Evolutionary conservation across 2,113 vertebrate genomes (phyloP), one percentile per base, ranked within the genome.

Genomic region (Anguilla rostrata): DNA sequence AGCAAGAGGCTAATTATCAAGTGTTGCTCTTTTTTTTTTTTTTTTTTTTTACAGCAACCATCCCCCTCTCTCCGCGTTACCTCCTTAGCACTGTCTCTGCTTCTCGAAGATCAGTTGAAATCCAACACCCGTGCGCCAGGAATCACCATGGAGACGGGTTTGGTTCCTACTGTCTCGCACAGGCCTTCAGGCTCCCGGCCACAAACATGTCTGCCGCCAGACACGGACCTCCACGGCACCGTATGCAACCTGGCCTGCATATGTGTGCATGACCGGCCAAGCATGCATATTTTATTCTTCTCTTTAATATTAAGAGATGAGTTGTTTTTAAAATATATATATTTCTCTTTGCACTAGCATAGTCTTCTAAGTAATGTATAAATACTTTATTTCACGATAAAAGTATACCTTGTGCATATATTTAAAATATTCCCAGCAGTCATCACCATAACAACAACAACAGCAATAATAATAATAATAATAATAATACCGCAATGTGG

Each of bases 141-240:
- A 78, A 90, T 92, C 88, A 92, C 90, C 91, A 92, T 92, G 89
- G 92, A 90, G 89, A 92, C 91, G 16, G 49, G 89, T 89, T 88
- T 87, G 85, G 86, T 82, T 84, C 49, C 83, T 79, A 84, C 85
- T 88, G 57, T 83, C 83, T 86, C 63, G 8, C 49, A 29, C 11
- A 82, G 79, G 56, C 41, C 41, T 81, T 81, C 82, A 66, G 87
- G 56, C 78, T 29, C 71, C 20, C 7, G 49, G 49, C 14, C 11
- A 29, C 82, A 60, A 29, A 83, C 53, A 83, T 57, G 49, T 20
- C n/a, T 83, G 82, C 53, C 53, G 11, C 82, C 12, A 39, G n/a
- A 29, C 53, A 34, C 49, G 63, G 56, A 26, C 82, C 82, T 39
- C 56, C 82, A 53, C 22, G 60, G 20, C 18, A 66, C 60, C 18